Base-by-base conservation (phyloP, 1,140 invertebrate species). In the Calephelis nemesis region DNA sequence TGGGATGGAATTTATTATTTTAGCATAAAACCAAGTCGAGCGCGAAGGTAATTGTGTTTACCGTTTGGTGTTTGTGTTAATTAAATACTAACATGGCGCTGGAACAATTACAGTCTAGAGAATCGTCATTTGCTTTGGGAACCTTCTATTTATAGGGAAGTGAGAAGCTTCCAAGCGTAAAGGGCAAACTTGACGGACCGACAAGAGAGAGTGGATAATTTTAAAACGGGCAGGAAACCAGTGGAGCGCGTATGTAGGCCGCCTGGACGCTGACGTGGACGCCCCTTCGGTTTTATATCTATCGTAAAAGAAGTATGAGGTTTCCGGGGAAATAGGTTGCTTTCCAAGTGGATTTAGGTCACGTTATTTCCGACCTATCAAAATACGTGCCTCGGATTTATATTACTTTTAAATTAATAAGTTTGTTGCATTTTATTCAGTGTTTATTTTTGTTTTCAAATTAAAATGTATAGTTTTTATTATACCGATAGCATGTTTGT, bases 141-240 rank as follows among this genome's bases (percentile, higher is more conserved):
- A 60, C 19, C 54, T 60, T 60, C 54, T 60, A 60, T 60, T 60
- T 60, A 60, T 60, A 60, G 54, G 54, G 79, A 82, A 81, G 74
- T 65, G 71, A 74, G 82, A 81, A 77, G 74, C 81, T 72, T 69
- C 74, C 75, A 83, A 73, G 80, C 83, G 84, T 83, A 85, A 88
- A 87, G 85, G 87, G 83, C 85, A 79, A 71, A 75, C 79, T 85
- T 85, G 76, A 75, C 85, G 84, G 83, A 83, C 73, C 81, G 78
- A 71, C 80, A 82, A 75, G 79, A 78, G 75, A 74, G 81, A 79
- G 79, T 78, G 80, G 85, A 81, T 87, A 85, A 89, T 85, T 90
- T 87, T 88, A 87, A 89, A 85, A 80, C 82, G 78, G 78, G 73
- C 83, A 85, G 82, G 84, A 86, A 84, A 81, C 75, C 87, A 89